phyloP scores from a whole-genome alignment of 2,113 vertebrate species.

The Aythya baeri region DNA sequence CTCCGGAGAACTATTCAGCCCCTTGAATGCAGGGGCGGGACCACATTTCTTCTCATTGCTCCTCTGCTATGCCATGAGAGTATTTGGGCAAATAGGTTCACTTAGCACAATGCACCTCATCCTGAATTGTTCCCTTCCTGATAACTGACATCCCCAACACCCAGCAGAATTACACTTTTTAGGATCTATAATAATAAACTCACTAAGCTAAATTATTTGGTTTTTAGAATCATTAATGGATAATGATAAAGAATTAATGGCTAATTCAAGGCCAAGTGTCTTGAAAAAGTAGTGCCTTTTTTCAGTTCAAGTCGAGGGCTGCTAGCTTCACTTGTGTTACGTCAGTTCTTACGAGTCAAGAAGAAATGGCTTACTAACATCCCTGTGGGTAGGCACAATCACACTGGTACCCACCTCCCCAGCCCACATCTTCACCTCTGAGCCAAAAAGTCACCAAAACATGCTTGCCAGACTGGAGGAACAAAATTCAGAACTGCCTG shows the following conservation, averaged over 20 bases:
- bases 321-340: neutral
- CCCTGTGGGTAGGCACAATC: neutral
- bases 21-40: neutral
- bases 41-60: neutral
- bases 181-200: constrained; percentile 12
- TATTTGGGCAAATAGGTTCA: neutral
- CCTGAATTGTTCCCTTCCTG: neutral
- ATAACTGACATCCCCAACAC: neutral
- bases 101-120: neutral
- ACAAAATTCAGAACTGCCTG: neutral
- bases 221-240: neutral
- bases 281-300: neutral
- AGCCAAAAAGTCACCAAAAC: neutral
- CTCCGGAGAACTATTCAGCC: neutral
- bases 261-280: neutral
- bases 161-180: neutral
- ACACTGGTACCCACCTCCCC: neutral
- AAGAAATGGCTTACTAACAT: neutral
- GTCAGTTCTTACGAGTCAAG: neutral
- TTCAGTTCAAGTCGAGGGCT: neutral
- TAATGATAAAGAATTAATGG: neutral
- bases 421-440: neutral
- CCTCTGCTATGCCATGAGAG: neutral
- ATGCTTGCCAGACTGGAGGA: neutral
- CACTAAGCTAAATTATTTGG: neutral